Conservation (phyloP, 2,113 vertebrate species). For the Carlito syrichta region DNA sequence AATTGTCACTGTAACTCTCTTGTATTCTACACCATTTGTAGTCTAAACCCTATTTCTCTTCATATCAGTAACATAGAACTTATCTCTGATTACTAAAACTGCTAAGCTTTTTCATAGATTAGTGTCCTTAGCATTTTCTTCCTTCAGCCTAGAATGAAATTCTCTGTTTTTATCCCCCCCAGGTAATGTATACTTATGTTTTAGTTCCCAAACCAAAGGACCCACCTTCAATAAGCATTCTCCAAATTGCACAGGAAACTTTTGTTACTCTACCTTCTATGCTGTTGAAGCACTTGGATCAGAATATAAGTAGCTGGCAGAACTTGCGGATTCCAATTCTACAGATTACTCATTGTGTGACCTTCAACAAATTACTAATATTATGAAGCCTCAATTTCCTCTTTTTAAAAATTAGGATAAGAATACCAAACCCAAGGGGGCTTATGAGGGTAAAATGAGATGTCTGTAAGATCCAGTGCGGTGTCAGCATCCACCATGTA, state of each 20-base stretch:
- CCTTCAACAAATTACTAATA: background rate
- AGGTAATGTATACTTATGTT: background rate
- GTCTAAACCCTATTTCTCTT: background rate
- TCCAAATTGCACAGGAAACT: background rate
- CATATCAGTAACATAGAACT: background rate
- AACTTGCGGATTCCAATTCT: background rate
- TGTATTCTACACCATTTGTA: background rate
- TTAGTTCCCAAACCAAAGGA: background rate
- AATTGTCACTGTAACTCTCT: background rate
- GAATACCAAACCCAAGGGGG: background rate
- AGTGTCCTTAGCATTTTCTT: background rate
- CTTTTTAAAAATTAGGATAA: background rate
- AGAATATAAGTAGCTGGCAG: background rate
- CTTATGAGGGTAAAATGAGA: background rate
- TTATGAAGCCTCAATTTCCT: background rate
- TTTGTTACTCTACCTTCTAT: background rate
- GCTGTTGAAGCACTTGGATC: background rate
- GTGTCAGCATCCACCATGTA: background rate
- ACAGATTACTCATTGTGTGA: background rate
- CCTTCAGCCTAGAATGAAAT: background rate
- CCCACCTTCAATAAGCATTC: background rate
- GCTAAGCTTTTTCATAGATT: background rate
- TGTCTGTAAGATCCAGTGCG: background rate
- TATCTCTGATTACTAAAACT: background rate
- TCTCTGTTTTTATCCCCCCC: background rate